Percentiles rank a stretch among this genome's conserved stretches.
These are phyloP conservation scores for Mythimna lalbum DNA, from an alignment of 2,888 invertebrate genomes.

Conservation along the genomic window DNA sequence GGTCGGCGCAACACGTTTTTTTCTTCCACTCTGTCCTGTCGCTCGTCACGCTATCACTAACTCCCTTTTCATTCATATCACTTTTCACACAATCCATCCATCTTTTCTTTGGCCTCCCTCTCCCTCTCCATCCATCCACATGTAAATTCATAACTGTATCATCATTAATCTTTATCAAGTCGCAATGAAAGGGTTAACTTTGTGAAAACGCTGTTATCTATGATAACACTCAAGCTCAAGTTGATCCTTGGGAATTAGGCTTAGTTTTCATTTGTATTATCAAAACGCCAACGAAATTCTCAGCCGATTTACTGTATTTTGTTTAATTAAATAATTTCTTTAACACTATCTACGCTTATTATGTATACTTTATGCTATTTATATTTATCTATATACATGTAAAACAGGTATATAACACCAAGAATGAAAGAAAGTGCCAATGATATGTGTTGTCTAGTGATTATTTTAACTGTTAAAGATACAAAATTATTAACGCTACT, in stretches of 20 bases:
- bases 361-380: slow-evolving; percentile 63
- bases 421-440: slow-evolving; percentile 88
- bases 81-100: too few species aligned
- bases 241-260: slow-evolving; percentile 27
- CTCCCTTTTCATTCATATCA: too few species aligned
- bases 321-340: slow-evolving; percentile 64
- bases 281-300: slow-evolving; percentile 42
- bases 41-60: too few species aligned
- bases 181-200: slow-evolving; percentile 49
- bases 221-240: slow-evolving; percentile 28
- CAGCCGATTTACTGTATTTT: slow-evolving; percentile 49
- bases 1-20: too few species aligned
- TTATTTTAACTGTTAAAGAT: slow-evolving; percentile 76
- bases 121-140: too few species aligned
- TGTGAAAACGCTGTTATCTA: slow-evolving; percentile 29
- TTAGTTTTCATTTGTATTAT: slow-evolving; percentile 26
- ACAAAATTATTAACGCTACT: slow-evolving; percentile 84
- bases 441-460: slow-evolving; percentile 89
- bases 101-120: too few species aligned
- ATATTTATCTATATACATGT: slow-evolving; percentile 76
- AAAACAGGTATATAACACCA: slow-evolving; percentile 83
- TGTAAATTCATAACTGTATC: too few species aligned
- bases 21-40: too few species aligned
- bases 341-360: slow-evolving; percentile 75
- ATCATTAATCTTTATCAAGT: slow-evolving; percentile 30